Conservation (phyloP, 2,888 invertebrate genomes). For the Brachycybe producta region DNA sequence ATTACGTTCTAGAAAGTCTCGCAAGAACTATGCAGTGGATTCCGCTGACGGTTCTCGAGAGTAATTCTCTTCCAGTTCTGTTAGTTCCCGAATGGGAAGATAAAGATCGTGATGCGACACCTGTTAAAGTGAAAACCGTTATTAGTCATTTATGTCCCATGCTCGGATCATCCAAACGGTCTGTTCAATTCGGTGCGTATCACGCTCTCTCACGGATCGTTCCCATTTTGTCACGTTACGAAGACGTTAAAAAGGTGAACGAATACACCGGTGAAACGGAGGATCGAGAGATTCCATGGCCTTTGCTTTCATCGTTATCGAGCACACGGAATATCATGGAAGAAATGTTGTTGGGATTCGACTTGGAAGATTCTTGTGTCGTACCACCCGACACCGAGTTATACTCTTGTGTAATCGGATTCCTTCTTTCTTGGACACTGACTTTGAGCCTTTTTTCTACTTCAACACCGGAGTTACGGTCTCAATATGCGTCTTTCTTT, state of each 20-base stretch:
- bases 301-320: neutral
- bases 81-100: conserved; percentile 26
- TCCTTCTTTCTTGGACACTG: neutral
- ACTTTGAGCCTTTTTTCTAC: neutral
- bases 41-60: conserved; percentile 22
- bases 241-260: no score
- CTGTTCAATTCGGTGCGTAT: conserved; percentile 12
- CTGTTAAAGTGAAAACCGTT: conserved; percentile 30
- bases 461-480: neutral
- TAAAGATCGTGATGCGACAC: conserved; percentile 26
- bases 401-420: neutral
- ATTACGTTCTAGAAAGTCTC: neutral
- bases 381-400: neutral
- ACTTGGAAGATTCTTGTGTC: neutral
- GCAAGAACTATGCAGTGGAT: conserved; percentile 13
- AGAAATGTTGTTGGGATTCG: no score
- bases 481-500: no score
- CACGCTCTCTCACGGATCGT: neutral
- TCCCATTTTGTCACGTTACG: neutral
- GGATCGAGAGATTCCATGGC: neutral
- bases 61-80: conserved; percentile 28
- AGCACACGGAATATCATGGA: no score
- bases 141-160: conserved; percentile 31
- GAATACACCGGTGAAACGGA: no score
- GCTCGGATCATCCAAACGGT: no score